Evolutionary conservation across 2,888 invertebrate genomes (phyloP).

Genomic region (Torymus texanus): DNA sequence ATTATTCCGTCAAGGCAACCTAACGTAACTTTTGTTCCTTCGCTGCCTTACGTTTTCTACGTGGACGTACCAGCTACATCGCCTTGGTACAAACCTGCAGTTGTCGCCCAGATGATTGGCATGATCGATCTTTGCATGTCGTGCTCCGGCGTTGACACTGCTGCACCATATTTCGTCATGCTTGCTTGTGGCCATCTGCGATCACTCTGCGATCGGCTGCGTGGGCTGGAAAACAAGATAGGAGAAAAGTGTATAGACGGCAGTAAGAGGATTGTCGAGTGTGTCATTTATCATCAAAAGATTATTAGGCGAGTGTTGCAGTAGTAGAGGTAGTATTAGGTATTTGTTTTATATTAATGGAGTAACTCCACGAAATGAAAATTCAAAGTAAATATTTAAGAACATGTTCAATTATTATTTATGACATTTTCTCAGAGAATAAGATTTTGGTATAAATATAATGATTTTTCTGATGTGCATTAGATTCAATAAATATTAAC

Average conservation of each 20-base stretch:
- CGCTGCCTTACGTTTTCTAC: not conserved
- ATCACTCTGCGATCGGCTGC: not conserved
- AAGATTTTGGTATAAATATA: too few relatives aligned
- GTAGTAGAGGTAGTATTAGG: too few relatives aligned
- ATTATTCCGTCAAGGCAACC: not conserved
- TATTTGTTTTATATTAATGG: too few relatives aligned
- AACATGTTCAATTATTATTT: too few relatives aligned
- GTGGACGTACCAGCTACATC: not conserved
- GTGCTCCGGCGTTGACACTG: constrained; percentile 58
- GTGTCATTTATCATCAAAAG: constrained; percentile 19
- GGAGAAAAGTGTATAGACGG: not conserved
- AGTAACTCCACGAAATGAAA: too few relatives aligned
- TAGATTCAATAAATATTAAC: too few relatives aligned
- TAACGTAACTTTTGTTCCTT: not conserved
- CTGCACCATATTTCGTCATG: constrained; percentile 59
- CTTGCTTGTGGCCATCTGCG: constrained; percentile 59
- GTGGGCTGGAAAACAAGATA: not conserved
- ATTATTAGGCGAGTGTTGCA: not conserved
- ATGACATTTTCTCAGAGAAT: too few relatives aligned
- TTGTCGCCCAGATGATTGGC: constrained; percentile 55
- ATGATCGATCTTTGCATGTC: constrained; percentile 56
- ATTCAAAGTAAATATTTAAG: too few relatives aligned
- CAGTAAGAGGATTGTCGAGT: not conserved
- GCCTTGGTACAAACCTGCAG: constrained; percentile 60
- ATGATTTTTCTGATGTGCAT: too few relatives aligned